phyloP scores from a whole-genome alignment of 2,113 vertebrate genomes.

The Coryphaenoides rupestris region DNA sequence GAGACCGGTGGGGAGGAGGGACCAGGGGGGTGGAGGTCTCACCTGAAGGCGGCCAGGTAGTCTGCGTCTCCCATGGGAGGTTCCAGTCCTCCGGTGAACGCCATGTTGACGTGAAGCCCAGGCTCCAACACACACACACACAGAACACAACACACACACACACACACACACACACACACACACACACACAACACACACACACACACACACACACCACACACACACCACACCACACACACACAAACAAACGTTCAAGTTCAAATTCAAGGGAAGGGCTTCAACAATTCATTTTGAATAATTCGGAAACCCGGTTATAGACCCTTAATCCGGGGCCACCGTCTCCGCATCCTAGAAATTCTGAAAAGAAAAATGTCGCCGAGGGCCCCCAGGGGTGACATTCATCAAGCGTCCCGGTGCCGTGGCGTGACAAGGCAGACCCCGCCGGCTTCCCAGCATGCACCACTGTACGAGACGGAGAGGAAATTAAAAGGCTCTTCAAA shows the following conservation, averaged over 20 bases:
- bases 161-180: neutral
- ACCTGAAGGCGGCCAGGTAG: too few relatives aligned
- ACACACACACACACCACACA: too few relatives aligned
- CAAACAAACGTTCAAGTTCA: too few relatives aligned
- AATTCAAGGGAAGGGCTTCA: neutral
- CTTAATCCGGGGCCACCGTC: slow-evolving; percentile 48
- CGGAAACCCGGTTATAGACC: slow-evolving; percentile 32
- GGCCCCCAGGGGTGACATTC: slow-evolving; percentile 31
- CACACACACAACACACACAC: too few relatives aligned
- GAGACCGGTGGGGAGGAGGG: too few relatives aligned
- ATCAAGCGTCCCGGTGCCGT: slow-evolving; percentile 6
- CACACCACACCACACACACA: too few relatives aligned
- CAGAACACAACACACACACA: neutral
- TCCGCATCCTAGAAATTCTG: slow-evolving; percentile 46
- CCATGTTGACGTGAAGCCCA: too few relatives aligned
- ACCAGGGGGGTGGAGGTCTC: too few relatives aligned
- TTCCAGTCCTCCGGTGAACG: too few relatives aligned
- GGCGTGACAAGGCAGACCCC: slow-evolving; percentile 37
- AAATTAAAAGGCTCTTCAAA: slow-evolving; percentile 73
- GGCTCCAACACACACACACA: too few relatives aligned
- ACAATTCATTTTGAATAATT: slow-evolving; percentile 4
- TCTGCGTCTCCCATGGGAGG: too few relatives aligned
- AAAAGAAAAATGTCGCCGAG: slow-evolving; percentile 44
- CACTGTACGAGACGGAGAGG: slow-evolving; percentile 61
- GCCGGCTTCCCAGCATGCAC: slow-evolving; percentile 21